These are phyloP conservation scores for Actenoides lindsayi DNA, from an alignment of 2,113 vertebrate species.

Conservation along the genomic window DNA sequence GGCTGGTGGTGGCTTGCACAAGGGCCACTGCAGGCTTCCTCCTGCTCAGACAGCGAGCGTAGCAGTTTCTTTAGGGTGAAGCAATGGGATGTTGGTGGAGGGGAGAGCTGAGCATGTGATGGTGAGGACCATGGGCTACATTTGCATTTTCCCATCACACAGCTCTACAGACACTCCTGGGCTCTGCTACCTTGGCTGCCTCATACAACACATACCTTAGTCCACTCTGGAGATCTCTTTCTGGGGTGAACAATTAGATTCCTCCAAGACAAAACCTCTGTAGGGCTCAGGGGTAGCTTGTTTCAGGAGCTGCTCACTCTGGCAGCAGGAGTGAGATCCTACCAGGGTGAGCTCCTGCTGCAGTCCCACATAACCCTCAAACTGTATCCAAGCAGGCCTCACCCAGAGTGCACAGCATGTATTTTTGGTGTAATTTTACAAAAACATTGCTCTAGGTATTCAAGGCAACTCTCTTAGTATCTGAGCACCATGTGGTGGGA, in stretches of 20 bases:
- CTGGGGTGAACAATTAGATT: not conserved
- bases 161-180: not conserved
- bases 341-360: not conserved
- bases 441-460: not conserved
- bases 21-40: not conserved
- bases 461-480: not conserved
- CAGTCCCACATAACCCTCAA: not conserved
- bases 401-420: not conserved
- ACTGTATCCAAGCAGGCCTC: not conserved
- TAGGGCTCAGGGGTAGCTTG: not conserved
- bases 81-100: not conserved
- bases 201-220: rapidly evolving
- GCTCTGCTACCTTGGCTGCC: not conserved
- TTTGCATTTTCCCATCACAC: not conserved
- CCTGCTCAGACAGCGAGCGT: not conserved
- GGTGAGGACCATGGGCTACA: not conserved
- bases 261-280: not conserved
- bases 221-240: not conserved
- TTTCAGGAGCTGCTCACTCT: not conserved
- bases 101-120: not conserved
- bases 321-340: not conserved
- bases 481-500: not conserved
- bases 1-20: not conserved
- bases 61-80: not conserved
- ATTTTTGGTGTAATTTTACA: not conserved